Conservation (phyloP, 2,888 invertebrate genomes). For the Slavum lentiscoides region DNA sequence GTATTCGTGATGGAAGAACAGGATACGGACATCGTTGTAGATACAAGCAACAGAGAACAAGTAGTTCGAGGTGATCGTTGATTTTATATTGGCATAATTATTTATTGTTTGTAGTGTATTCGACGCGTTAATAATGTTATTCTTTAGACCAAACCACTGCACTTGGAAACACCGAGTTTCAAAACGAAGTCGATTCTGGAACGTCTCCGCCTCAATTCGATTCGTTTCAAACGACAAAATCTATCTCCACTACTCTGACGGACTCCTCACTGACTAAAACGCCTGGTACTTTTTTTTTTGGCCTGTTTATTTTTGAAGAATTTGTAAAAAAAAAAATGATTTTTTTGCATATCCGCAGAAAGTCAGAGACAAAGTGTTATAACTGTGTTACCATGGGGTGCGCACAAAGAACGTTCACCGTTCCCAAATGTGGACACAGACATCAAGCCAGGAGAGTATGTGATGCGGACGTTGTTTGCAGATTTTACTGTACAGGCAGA, state of each 20-base stretch:
- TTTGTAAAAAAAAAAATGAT: no score
- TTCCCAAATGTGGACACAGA: constrained; percentile 66
- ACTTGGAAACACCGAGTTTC: constrained; percentile 20
- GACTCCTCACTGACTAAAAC: constrained; percentile 14
- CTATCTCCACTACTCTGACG: constrained; percentile 15
- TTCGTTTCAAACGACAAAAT: constrained; percentile 8
- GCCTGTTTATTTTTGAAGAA: neutral
- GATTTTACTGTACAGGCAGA: constrained; percentile 95
- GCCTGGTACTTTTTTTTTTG: constrained; percentile 4
- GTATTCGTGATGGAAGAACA: constrained; percentile 34
- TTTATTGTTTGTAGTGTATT: neutral
- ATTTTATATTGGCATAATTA: neutral
- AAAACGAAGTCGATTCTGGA: constrained; percentile 43
- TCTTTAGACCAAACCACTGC: constrained; percentile 12
- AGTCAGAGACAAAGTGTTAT: constrained; percentile 48
- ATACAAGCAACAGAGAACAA: constrained; percentile 24
- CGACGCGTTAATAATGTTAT: neutral
- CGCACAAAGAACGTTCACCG: constrained; percentile 70
- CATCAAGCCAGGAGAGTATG: constrained; percentile 86
- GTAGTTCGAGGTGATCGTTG: neutral
- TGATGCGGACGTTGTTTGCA: constrained; percentile 91
- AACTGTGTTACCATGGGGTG: constrained; percentile 73
- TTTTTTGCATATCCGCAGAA: constrained; percentile 10
- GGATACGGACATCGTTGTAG: constrained; percentile 6
- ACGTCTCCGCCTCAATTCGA: constrained; percentile 19